Percentiles rank a stretch among this genome's conserved stretches.
phyloP scores from a whole-genome alignment of 1,140 invertebrate species.

The Drosophila pseudoobscura region DNA sequence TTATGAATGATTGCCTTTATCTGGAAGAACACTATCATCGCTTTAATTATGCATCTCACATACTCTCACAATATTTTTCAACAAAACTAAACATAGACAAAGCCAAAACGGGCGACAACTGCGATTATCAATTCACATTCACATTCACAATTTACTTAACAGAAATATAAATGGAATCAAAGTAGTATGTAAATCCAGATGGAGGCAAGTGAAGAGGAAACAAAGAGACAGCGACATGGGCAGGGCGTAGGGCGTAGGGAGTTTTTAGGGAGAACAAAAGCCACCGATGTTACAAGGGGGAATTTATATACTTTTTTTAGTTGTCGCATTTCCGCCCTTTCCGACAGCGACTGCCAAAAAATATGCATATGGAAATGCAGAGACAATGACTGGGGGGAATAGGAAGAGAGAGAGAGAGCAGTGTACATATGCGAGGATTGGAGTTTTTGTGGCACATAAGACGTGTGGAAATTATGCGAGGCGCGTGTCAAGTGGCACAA shows the following conservation, averaged over 20 bases:
- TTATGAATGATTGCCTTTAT: neutral
- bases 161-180: slow-evolving; percentile 66
- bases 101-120: slow-evolving; percentile 12
- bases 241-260: neutral
- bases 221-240: slow-evolving; percentile 10
- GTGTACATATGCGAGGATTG: slow-evolving; percentile 29
- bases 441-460: slow-evolving; percentile 27
- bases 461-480: slow-evolving; percentile 71
- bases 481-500: slow-evolving; percentile 72
- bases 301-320: slow-evolving; percentile 49
- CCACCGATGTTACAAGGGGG: slow-evolving; percentile 32
- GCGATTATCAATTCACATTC: slow-evolving; percentile 36
- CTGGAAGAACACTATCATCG: neutral
- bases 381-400: slow-evolving; percentile 1
- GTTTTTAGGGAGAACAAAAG: slow-evolving; percentile 25
- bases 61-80: slow-evolving; percentile 14
- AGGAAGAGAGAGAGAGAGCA: slow-evolving; percentile 3
- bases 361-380: slow-evolving; percentile 58
- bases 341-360: slow-evolving; percentile 64
- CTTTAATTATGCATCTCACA: slow-evolving; percentile 30
- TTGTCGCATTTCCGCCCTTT: slow-evolving; percentile 72
- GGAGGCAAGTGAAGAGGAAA: slow-evolving; percentile 23
- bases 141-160: slow-evolving; percentile 43
- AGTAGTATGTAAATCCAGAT: slow-evolving; percentile 58
- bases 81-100: slow-evolving; percentile 31